Evolutionary conservation across 2,113 vertebrate species (phyloP).

Genomic region (Stegastes partitus): DNA sequence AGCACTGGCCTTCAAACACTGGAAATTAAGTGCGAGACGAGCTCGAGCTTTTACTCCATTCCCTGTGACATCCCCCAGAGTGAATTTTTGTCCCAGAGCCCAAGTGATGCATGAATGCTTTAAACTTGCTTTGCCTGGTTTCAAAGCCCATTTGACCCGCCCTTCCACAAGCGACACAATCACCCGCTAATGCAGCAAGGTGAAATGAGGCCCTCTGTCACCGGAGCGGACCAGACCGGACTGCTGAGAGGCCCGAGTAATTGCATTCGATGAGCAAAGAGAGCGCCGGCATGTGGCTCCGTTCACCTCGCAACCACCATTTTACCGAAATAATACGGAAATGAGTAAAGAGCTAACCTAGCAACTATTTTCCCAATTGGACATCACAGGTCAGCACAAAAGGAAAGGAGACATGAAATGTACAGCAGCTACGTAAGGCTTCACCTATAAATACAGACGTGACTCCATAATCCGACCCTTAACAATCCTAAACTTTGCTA

Average conservation of each 20-base stretch:
- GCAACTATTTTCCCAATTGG: background rate
- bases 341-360: background rate
- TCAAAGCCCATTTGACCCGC: conserved; percentile 1
- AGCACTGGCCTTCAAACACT: background rate
- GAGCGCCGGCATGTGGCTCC: conserved; percentile 11
- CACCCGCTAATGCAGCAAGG: conserved; percentile 20
- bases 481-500: no score
- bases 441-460: no score
- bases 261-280: conserved; percentile 22
- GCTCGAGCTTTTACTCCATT: conserved; percentile 5
- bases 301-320: background rate
- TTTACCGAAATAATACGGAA: no score
- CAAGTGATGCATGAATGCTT: conserved; percentile 6
- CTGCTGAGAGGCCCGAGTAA: conserved; percentile 8
- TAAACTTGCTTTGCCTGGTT: conserved; percentile 21
- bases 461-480: no score
- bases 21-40: background rate
- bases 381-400: background rate
- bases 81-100: conserved; percentile 3
- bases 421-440: background rate
- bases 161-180: conserved; percentile 18
- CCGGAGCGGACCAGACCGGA: background rate
- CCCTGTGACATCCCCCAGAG: background rate
- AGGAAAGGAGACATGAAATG: background rate
- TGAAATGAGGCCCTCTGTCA: conserved; percentile 20